A percentile compares a stretch with the other conserved stretches of the same genome.
Conservation (phyloP, 2,888 invertebrate genomes). For the Sinopyrophorus schimmeli region DNA sequence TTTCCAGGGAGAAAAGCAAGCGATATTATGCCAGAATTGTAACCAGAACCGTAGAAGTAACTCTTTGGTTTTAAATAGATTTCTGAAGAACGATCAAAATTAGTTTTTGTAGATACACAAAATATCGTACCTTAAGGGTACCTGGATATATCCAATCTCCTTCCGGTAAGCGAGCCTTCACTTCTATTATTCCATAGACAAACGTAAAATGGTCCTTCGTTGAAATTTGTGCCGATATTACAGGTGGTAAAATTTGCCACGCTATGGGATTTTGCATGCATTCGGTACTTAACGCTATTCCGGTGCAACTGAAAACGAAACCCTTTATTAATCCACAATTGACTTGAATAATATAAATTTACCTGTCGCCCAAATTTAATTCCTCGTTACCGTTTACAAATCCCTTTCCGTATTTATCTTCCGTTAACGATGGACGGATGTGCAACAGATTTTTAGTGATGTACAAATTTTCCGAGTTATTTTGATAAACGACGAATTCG, state of each 20-base stretch:
- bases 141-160: conserved; percentile 82
- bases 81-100: conserved; percentile 61
- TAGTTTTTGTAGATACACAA: too few relatives aligned
- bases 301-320: conserved; percentile 53
- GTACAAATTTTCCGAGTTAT: conserved; percentile 60
- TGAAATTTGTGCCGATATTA: conserved; percentile 66
- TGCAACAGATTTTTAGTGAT: conserved; percentile 60
- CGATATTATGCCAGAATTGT: conserved; percentile 71
- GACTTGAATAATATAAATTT: too few relatives aligned
- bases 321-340: too few relatives aligned
- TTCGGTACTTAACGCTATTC: conserved; percentile 40
- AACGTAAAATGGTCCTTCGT: conserved; percentile 68
- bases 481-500: conserved; percentile 70
- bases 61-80: conserved; percentile 67
- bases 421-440: conserved; percentile 64
- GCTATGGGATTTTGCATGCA: conserved; percentile 58
- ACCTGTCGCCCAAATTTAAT: conserved; percentile 47
- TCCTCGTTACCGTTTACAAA: conserved; percentile 49
- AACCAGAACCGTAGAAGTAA: conserved; percentile 64
- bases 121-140: too few relatives aligned
- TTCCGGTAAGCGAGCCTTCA: conserved; percentile 71
- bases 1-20: conserved; percentile 74
- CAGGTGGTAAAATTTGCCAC: conserved; percentile 68
- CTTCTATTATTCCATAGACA: conserved; percentile 68
- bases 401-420: conserved; percentile 59